Evolutionary conservation across 1,140 invertebrate species (phyloP).

Genomic region (Drosophila micromelanica): DNA sequence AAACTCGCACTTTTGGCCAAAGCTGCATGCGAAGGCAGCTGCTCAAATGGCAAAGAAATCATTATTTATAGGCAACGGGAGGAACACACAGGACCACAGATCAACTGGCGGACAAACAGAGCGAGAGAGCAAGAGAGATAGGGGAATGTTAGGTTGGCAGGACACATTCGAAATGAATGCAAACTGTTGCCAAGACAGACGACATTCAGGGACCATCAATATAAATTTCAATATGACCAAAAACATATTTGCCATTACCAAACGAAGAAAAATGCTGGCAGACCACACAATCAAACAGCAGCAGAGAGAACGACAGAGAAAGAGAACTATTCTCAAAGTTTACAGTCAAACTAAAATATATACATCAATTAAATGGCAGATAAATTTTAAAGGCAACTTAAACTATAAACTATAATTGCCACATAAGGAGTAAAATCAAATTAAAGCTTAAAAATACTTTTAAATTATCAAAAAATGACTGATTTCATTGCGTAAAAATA

Average conservation of each 20-base stretch:
- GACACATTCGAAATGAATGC: constrained; percentile 53
- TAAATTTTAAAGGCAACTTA: background rate
- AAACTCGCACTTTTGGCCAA: background rate
- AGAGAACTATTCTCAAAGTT: too few species aligned
- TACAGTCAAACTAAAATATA: constrained; percentile 3
- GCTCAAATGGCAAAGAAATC: constrained; percentile 60
- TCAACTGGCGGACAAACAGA: constrained; percentile 29
- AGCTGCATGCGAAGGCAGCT: constrained; percentile 19
- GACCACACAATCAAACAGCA: constrained; percentile 18
- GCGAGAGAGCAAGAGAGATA: background rate
- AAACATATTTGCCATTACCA: constrained; percentile 46
- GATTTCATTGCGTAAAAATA: too few species aligned
- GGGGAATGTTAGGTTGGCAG: constrained; percentile 3
- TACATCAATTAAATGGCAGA: constrained; percentile 35
- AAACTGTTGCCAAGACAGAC: constrained; percentile 63
- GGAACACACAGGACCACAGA: constrained; percentile 27
- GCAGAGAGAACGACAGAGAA: background rate
- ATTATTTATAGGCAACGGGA: constrained; percentile 61
- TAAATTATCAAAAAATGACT: too few species aligned
- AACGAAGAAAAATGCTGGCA: constrained; percentile 54
- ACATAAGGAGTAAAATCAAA: background rate
- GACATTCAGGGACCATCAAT: constrained; percentile 58
- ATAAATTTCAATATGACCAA: constrained; percentile 67
- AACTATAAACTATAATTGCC: background rate
- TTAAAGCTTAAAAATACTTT: too few species aligned